These are phyloP conservation scores for Zosterops lateralis DNA, from an alignment of 2,113 vertebrate genomes.

Conservation along the genomic window DNA sequence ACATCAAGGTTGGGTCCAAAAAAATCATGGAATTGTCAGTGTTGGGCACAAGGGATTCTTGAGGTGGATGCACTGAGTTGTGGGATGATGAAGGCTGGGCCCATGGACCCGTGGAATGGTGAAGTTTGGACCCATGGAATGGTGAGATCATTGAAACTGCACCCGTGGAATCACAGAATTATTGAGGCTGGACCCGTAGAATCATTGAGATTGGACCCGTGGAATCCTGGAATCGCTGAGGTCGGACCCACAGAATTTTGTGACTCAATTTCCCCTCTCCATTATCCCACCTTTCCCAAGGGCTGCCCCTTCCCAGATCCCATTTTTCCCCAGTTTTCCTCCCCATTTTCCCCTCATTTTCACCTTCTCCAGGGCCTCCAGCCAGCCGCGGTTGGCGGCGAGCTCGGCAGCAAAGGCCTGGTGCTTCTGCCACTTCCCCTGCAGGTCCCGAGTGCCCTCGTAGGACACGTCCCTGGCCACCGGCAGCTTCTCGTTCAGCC, in stretches of 20 bases:
- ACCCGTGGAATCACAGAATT: not conserved
- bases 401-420: slow-evolving; percentile 91
- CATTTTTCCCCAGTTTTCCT: not conserved
- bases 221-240: fast-evolving
- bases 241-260: not conserved
- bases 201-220: fast-evolving
- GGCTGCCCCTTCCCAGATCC: not conserved
- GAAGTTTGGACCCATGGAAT: not conserved
- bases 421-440: slow-evolving; percentile 93
- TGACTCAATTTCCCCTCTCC: not conserved
- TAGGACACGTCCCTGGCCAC: slow-evolving; percentile 90
- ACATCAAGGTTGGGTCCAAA: too few relatives aligned
- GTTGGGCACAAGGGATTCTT: too few relatives aligned
- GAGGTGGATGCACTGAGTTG: too few relatives aligned
- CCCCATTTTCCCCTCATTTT: fast-evolving
- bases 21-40: too few relatives aligned
- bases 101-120: not conserved
- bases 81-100: too few relatives aligned
- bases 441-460: slow-evolving; percentile 86
- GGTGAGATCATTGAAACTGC: not conserved
- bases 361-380: slow-evolving; percentile 86
- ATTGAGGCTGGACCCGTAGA: not conserved
- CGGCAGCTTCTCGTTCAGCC: slow-evolving; percentile 96
- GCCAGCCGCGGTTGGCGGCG: slow-evolving; percentile 87
- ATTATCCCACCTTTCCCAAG: not conserved